phyloP scores from a whole-genome alignment of 2,888 invertebrate genomes.

The Adineta ricciae region DNA sequence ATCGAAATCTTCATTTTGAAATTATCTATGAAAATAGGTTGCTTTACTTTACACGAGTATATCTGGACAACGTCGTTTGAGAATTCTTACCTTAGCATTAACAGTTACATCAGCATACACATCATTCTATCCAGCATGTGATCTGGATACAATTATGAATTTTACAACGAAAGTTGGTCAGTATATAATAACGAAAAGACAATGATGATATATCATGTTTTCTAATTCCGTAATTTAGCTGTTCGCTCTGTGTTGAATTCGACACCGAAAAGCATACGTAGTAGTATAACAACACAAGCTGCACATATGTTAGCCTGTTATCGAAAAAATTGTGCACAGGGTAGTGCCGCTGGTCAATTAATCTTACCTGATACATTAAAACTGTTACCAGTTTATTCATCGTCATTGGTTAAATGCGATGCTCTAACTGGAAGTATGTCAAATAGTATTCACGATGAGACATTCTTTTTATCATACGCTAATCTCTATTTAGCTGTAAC shows the following conservation, averaged over 20 bases:
- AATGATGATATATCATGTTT: no score
- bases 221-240: neutral
- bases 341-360: conserved; percentile 84
- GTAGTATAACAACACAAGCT: conserved; percentile 67
- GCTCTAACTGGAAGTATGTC: conserved; percentile 65
- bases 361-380: conserved; percentile 97
- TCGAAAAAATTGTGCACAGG: conserved; percentile 85
- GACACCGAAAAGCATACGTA: conserved; percentile 74
- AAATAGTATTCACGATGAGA: no score
- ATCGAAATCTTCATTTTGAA: no score
- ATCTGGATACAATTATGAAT: conserved; percentile 81
- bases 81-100: conserved; percentile 79
- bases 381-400: conserved; percentile 82
- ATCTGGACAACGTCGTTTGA: conserved; percentile 71
- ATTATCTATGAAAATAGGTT: conserved; percentile 40
- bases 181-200: neutral
- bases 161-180: conserved; percentile 73
- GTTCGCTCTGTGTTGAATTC: conserved; percentile 27
- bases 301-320: conserved; percentile 83
- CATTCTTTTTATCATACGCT: no score
- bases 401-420: conserved; percentile 81
- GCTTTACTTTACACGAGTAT: conserved; percentile 74
- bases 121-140: conserved; percentile 82
- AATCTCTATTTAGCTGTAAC: conserved; percentile 22
- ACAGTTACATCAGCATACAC: conserved; percentile 80